phyloP scores from a whole-genome alignment of 2,888 invertebrate species.

The Pristionchus mayeri region DNA sequence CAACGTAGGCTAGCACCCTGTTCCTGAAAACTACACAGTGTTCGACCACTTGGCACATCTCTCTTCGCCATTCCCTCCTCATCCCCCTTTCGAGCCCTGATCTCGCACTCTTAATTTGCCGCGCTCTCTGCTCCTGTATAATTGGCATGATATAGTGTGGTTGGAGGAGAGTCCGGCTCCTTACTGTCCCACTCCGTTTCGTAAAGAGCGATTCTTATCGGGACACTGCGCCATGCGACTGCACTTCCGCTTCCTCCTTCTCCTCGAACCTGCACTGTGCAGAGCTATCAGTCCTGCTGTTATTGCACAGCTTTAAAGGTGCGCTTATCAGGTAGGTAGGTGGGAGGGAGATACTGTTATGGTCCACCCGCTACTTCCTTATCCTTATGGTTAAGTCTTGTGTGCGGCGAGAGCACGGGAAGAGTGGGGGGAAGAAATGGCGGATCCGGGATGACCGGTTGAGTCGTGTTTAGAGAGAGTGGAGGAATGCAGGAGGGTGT shows the following conservation, averaged over 20 bases:
- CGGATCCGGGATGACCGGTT: constrained; percentile 45
- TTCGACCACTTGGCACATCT: background rate
- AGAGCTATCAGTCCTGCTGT: too few species aligned
- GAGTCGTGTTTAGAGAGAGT: constrained; percentile 42
- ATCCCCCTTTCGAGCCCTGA: background rate
- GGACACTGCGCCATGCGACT: background rate
- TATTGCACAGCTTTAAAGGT: too few species aligned
- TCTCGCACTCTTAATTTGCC: too few species aligned
- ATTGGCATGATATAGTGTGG: too few species aligned
- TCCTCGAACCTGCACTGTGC: too few species aligned
- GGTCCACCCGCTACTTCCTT: background rate
- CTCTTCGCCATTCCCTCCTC: background rate
- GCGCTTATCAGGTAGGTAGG: too few species aligned
- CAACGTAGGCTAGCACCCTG: background rate
- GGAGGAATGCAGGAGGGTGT: constrained; percentile 12
- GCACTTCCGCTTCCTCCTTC: constrained; percentile 30
- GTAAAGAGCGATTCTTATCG: constrained; percentile 2
- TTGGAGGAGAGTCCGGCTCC: too few species aligned
- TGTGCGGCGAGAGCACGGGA: background rate
- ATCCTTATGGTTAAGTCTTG: background rate
- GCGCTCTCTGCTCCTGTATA: too few species aligned
- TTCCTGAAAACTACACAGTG: background rate
- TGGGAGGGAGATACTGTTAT: too few species aligned
- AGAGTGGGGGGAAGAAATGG: background rate
- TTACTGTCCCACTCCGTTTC: too few species aligned